Base-by-base conservation (phyloP, 1,140 invertebrate species). In the Megalonaias nervosa region DNA sequence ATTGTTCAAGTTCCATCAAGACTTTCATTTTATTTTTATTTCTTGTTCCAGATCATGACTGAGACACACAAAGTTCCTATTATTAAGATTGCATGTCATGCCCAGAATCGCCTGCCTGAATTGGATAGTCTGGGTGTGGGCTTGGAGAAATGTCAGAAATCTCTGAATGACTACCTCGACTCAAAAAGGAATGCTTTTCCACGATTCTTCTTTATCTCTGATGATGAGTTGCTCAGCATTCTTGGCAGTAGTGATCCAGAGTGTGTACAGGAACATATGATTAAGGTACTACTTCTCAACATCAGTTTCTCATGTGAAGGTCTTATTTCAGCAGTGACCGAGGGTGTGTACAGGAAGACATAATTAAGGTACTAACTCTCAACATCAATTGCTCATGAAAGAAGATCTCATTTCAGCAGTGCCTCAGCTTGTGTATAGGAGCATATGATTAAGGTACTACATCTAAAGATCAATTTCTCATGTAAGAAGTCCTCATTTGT, bases 121-220 rank as follows among this genome's bases (percentile, higher is more conserved):
- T 94, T 98, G 66, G 92, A 94, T 85, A 91, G 91, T 58, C 91
- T 98, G n/a, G 93, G 93, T 69, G 77, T 91, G 48, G 95, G 94
- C 2, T 90, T 98, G 31, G 96, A 98, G 86, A 94, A 93, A 82
- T 98, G 96, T 91, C 96, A 97, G 91, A 97, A 97, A 88, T 96
- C 96, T 1, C 91, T 98, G 62, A 96, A 95, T 83, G 95, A 97
- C 84, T 98, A 97, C 90, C 91, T 98, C 68, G 95, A 97, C 86
- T 94, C 94, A 1, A 98, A 97, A 90, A 91, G 96, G 78, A 93
- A 95, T 77, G 93, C 95, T 70, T 98, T 97, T 88, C 95, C 96
- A 56, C 90, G 97, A 82, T 98, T 98, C 90, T 97, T 95, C 91
- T 98, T 98, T 88, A 95, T 98, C 81, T 97, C 96, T 13, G 97